phyloP scores from a whole-genome alignment of 2,113 vertebrate species.

The Physeter macrocephalus region DNA sequence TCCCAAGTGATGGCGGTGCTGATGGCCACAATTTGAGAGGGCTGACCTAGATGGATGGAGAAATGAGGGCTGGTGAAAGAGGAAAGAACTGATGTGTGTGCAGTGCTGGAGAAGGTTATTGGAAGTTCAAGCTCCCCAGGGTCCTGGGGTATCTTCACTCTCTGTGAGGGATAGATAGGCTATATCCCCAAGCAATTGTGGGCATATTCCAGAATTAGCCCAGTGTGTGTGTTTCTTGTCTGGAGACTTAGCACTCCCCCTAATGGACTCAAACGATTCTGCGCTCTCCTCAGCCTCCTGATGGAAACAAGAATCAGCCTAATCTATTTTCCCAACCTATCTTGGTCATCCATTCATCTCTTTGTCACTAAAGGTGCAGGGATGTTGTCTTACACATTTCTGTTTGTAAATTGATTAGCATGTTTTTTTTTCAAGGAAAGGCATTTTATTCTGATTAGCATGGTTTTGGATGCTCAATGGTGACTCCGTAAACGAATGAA shows the following conservation, averaged over 20 bases:
- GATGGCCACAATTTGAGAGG: not conserved
- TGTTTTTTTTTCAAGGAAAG: not conserved
- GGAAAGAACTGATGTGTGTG: not conserved
- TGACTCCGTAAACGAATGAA: not conserved
- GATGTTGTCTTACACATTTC: not conserved
- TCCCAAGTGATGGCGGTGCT: not conserved
- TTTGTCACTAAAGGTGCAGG: not conserved
- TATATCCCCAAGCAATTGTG: not conserved
- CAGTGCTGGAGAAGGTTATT: not conserved
- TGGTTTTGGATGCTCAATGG: not conserved
- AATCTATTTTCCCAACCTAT: not conserved
- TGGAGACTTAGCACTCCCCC: not conserved
- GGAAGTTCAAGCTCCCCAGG: not conserved
- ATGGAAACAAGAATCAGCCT: not conserved
- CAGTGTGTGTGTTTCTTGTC: not conserved
- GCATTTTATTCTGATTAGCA: not conserved
- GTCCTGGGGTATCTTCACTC: not conserved
- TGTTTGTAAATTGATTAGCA: not conserved
- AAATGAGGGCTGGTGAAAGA: not conserved
- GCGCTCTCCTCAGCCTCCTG: not conserved
- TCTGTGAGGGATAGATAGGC: not conserved
- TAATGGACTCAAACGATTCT: not conserved
- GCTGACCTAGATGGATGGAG: not conserved
- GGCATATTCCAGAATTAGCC: not conserved
- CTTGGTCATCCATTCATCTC: not conserved